Conservation (phyloP, 1,140 invertebrate genomes). For the Saccostrea echinata region DNA sequence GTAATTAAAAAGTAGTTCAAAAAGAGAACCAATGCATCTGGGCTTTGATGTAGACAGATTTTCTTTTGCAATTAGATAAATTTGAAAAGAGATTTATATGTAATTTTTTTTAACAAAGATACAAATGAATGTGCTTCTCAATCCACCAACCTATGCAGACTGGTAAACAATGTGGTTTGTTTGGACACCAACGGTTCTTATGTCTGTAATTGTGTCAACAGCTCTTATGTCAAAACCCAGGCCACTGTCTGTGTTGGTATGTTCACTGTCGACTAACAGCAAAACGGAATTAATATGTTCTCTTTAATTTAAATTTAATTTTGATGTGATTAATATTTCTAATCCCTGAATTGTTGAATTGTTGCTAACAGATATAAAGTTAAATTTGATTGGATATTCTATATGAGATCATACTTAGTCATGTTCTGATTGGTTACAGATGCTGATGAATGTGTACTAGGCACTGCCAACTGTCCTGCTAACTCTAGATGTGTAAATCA, state of each 20-base stretch:
- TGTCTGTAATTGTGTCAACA: conserved; percentile 57
- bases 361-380: too few species aligned
- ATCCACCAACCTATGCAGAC: conserved; percentile 45
- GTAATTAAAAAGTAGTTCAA: too few species aligned
- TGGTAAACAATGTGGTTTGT: conserved; percentile 59
- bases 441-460: conserved; percentile 64
- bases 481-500: conserved; percentile 63
- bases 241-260: conserved; percentile 54
- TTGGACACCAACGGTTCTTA: conserved; percentile 52
- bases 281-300: too few species aligned
- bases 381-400: too few species aligned
- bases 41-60: too few species aligned
- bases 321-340: too few species aligned
- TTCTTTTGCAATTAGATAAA: too few species aligned
- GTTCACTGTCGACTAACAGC: too few species aligned
- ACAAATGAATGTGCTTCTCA: conserved; percentile 60
- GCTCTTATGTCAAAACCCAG: conserved; percentile 48
- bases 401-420: too few species aligned
- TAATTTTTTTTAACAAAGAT: conserved; percentile 58
- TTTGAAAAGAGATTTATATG: neutral
- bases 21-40: too few species aligned
- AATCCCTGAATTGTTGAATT: too few species aligned
- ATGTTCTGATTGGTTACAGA: conserved; percentile 57
- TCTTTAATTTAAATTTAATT: too few species aligned
- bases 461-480: conserved; percentile 52